phyloP scores from a whole-genome alignment of 1,140 invertebrate species.

The Drosophila watanabei region DNA sequence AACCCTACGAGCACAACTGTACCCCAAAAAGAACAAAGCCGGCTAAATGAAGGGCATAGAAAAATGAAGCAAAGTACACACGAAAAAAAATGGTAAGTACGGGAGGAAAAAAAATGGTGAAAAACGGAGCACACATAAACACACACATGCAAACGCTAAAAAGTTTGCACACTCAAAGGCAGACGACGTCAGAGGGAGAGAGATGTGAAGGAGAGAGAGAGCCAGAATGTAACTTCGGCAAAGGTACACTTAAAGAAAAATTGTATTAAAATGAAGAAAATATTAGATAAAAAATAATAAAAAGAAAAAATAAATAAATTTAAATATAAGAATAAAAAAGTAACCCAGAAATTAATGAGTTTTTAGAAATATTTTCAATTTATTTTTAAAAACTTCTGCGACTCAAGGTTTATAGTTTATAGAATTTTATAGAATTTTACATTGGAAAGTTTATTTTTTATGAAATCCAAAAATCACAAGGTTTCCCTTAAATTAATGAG shows the following conservation, averaged over 20 bases:
- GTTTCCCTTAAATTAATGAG: no score
- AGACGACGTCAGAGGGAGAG: constrained; percentile 56
- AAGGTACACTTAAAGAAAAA: constrained; percentile 9
- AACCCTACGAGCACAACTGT: constrained; percentile 74
- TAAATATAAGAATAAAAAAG: no score
- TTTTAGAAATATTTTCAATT: no score
- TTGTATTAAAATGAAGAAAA: background rate
- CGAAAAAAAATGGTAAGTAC: constrained; percentile 30
- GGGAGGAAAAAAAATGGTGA: constrained; percentile 24
- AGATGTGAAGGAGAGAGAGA: constrained; percentile 34
- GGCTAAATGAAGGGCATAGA: constrained; percentile 77
- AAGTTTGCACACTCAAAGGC: constrained; percentile 77
- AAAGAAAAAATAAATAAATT: background rate
- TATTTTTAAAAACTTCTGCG: no score
- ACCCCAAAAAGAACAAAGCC: constrained; percentile 76
- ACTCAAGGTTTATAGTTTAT: no score
- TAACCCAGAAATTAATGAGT: no score
- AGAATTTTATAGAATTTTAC: no score
- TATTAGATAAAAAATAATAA: background rate
- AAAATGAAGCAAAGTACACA: constrained; percentile 65
- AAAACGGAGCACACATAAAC: constrained; percentile 22
- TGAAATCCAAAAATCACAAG: no score
- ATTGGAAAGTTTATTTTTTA: no score
- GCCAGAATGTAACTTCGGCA: constrained; percentile 36
- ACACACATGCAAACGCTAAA: constrained; percentile 49